Conservation (phyloP, 2,888 invertebrate genomes). For the Allacma fusca region DNA sequence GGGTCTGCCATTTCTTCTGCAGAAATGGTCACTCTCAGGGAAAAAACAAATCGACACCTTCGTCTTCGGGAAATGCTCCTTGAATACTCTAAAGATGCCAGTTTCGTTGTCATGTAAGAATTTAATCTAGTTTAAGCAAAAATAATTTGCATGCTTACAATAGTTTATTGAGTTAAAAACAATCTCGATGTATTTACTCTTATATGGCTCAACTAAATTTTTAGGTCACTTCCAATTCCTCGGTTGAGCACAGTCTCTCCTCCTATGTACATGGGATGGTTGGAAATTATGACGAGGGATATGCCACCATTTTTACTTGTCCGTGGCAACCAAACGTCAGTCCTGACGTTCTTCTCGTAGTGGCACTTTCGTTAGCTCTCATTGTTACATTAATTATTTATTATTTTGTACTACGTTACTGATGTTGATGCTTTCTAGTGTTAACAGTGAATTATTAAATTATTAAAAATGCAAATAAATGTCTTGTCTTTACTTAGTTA, state of each 20-base stretch:
- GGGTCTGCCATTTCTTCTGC: conserved; percentile 91
- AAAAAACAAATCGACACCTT: conserved; percentile 88
- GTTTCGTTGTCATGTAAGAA: conserved; percentile 87
- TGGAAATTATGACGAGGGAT: conserved; percentile 85
- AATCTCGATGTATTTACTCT: too few species aligned
- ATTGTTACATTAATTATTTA: too few species aligned
- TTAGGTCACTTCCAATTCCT: conserved; percentile 91
- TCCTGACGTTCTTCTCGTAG: conserved; percentile 48
- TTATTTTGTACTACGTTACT: too few species aligned
- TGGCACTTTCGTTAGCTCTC: background rate
- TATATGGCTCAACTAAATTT: conserved; percentile 47
- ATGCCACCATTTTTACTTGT: conserved; percentile 75
- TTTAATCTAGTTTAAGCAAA: background rate
- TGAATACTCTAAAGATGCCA: conserved; percentile 81
- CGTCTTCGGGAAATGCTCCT: conserved; percentile 85
- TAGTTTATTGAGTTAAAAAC: too few species aligned
- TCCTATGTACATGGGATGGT: conserved; percentile 93
- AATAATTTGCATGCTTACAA: too few species aligned
- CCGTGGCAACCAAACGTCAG: conserved; percentile 49
- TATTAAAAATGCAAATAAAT: too few species aligned
- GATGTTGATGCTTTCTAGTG: too few species aligned
- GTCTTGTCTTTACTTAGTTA: too few species aligned
- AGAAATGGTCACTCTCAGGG: conserved; percentile 81
- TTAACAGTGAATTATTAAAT: too few species aligned
- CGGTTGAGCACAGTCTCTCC: conserved; percentile 89